Percentiles rank a stretch among this genome's conserved stretches.
phyloP scores from a whole-genome alignment of 2,113 vertebrate genomes.

The Dicaeum eximium region DNA sequence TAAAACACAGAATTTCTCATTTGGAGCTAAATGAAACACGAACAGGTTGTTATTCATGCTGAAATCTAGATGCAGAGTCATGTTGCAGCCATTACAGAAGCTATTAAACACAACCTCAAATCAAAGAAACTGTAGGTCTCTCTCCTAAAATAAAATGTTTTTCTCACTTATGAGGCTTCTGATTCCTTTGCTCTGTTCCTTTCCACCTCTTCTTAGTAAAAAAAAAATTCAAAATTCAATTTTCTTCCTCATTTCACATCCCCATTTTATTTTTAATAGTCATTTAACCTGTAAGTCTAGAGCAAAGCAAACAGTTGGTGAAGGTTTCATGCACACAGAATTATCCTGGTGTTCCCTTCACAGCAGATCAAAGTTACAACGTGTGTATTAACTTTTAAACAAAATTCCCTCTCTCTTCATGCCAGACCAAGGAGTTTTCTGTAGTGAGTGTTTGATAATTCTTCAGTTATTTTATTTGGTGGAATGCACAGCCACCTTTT shows the following conservation, averaged over 20 bases:
- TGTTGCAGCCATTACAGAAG: constrained; percentile 78
- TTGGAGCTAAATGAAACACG: constrained; percentile 74
- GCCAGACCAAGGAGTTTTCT: background rate
- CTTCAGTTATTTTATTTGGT: background rate
- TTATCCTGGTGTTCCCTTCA: background rate
- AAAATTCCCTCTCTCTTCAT: background rate
- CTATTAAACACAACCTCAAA: constrained; percentile 77
- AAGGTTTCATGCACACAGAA: background rate
- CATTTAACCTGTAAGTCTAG: constrained; percentile 7
- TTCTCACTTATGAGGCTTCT: constrained; percentile 17
- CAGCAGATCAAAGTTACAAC: background rate
- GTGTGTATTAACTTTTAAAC: background rate
- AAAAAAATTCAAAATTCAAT: constrained; percentile 17
- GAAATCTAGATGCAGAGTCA: constrained; percentile 83
- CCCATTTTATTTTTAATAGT: constrained; percentile 21
- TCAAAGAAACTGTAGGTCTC: constrained; percentile 67
- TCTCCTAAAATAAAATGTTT: constrained; percentile 67
- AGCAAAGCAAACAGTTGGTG: constrained; percentile 36
- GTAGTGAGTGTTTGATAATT: background rate
- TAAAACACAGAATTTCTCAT: constrained; percentile 81
- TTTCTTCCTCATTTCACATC: constrained; percentile 23
- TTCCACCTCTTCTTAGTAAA: constrained; percentile 6
- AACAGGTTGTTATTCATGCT: constrained; percentile 76
- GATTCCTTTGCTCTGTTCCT: background rate
- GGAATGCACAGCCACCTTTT: background rate